Percentiles rank a stretch among this genome's conserved stretches.
These are phyloP conservation scores for Aspidoscelis tigris DNA, from an alignment of 2,113 vertebrate species.

Conservation along the genomic window DNA sequence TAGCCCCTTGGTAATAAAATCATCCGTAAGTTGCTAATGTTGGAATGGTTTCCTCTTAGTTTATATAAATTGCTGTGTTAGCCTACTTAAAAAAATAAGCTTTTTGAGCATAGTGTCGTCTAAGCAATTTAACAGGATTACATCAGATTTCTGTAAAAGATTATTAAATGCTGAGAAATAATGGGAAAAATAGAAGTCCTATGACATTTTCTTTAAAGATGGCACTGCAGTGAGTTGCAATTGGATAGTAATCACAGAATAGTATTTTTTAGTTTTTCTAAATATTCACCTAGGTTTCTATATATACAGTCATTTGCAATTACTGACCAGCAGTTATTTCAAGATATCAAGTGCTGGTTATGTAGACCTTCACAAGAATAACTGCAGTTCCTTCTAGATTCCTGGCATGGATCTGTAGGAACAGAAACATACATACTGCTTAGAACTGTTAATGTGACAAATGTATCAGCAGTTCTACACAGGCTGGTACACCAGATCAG, in stretches of 20 bases:
- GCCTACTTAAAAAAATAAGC: neutral
- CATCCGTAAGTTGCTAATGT: neutral
- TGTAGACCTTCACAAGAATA: neutral
- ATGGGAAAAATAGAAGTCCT: neutral
- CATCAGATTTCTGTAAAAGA: neutral
- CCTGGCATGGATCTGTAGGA: neutral
- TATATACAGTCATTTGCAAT: neutral
- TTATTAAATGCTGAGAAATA: slow-evolving; percentile 22
- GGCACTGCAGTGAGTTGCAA: neutral
- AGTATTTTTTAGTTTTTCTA: neutral
- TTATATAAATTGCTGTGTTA: neutral
- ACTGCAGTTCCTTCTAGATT: neutral
- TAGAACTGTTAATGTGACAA: neutral
- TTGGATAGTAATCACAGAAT: neutral
- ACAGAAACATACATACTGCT: neutral
- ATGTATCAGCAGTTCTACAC: neutral
- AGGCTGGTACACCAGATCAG: no score
- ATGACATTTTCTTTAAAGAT: neutral
- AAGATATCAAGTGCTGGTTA: neutral
- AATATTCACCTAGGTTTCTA: neutral
- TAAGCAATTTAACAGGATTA: neutral
- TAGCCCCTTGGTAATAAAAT: neutral
- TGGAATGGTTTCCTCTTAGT: neutral
- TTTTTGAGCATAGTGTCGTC: neutral
- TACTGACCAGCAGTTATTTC: slow-evolving; percentile 3